Conservation (phyloP, 30 jellyfish, hydroid and myxozoan species). For the Aurelia sp. region DNA sequence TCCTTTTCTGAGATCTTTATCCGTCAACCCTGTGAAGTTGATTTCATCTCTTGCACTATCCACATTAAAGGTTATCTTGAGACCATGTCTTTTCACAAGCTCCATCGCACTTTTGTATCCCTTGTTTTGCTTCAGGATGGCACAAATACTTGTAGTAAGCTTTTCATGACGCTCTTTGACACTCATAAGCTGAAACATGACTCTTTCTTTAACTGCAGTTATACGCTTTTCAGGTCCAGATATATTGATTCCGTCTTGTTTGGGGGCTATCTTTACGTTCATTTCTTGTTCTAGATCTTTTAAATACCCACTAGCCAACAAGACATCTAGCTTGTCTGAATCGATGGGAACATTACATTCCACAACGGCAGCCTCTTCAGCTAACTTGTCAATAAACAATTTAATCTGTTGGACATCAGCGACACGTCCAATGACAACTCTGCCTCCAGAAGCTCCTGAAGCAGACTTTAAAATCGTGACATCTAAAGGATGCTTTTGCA, state of each 20-base stretch:
- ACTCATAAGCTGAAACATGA: background rate
- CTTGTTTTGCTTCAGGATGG: background rate
- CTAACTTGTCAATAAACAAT: background rate
- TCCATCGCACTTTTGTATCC: background rate
- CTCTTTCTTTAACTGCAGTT: background rate
- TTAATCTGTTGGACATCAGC: background rate
- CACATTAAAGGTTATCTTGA: background rate
- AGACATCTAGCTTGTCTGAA: background rate
- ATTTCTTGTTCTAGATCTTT: background rate
- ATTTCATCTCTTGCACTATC: background rate
- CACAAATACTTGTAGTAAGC: background rate
- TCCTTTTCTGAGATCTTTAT: conserved; percentile 5
- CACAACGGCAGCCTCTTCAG: background rate
- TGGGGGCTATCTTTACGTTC: conserved; percentile 2
- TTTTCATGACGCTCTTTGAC: background rate
- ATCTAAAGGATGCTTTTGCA: background rate
- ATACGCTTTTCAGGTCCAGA: conserved; percentile 1
- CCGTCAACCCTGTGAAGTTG: background rate
- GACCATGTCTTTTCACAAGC: background rate
- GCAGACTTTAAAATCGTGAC: background rate
- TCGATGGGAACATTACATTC: no score
- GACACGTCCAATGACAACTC: background rate
- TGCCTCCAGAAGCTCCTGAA: background rate
- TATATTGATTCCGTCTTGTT: background rate
- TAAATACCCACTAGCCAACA: conserved; percentile 1